A percentile compares a stretch with the other conserved stretches of the same genome.
These are phyloP conservation scores for Aplochiton taeniatus DNA, from an alignment of 2,797 vertebrate species.

Conservation along the genomic window DNA sequence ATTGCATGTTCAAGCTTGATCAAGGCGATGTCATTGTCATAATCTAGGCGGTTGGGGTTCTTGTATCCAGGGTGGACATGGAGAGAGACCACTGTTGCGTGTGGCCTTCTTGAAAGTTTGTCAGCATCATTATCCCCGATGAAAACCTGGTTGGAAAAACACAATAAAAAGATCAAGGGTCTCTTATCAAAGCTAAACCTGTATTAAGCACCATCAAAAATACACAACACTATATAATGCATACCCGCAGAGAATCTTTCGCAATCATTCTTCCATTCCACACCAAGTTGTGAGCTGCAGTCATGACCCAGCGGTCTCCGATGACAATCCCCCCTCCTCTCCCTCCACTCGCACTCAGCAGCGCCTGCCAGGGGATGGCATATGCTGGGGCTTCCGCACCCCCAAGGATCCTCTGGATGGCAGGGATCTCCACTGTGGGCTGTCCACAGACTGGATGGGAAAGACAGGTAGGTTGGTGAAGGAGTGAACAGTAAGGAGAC, in stretches of 20 bases:
- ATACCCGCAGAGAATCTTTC: fast-evolving
- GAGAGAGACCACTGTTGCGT: slow-evolving; percentile 25
- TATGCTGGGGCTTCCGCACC: slow-evolving; percentile 32
- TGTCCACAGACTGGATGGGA: slow-evolving; percentile 68
- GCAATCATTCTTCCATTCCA: fast-evolving
- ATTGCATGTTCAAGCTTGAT: slow-evolving; percentile 55
- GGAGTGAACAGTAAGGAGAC: too few relatives aligned
- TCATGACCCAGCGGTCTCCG: slow-evolving; percentile 71
- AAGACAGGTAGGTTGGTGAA: not conserved
- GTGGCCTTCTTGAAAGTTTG: fast-evolving
- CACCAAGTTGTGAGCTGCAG: slow-evolving; percentile 63
- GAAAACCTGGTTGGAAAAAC: slow-evolving; percentile 46
- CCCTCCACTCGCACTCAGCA: fast-evolving
- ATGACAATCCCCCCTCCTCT: slow-evolving; percentile 67
- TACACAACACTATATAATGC: too few relatives aligned
- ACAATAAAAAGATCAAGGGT: not conserved
- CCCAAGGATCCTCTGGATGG: slow-evolving; percentile 50
- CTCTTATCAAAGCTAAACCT: not conserved
- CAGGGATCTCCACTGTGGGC: slow-evolving; percentile 14
- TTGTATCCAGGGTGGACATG: slow-evolving; percentile 60
- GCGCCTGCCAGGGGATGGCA: slow-evolving; percentile 72
- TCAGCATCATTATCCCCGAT: slow-evolving; percentile 41
- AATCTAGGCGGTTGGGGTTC: not conserved
- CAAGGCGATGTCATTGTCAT: slow-evolving; percentile 67
- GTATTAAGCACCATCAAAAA: too few relatives aligned